phyloP scores from a whole-genome alignment of 64 coral and sea anemone species.

The Trachythela sp. region DNA sequence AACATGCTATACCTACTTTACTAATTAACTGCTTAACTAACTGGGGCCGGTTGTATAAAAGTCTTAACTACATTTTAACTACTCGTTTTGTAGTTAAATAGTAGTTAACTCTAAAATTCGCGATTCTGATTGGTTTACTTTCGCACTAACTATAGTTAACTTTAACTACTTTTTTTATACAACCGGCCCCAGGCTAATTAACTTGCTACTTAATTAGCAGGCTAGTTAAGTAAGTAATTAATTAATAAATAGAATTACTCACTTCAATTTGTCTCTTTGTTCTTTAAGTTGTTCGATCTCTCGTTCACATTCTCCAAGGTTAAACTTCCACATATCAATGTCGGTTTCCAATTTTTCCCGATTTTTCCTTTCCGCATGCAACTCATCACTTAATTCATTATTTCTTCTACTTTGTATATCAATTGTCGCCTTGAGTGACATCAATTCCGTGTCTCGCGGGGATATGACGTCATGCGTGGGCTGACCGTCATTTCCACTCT shows the following conservation, averaged over 20 bases:
- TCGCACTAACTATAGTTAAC: too few species aligned
- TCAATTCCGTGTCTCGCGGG: neutral
- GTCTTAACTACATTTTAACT: too few species aligned
- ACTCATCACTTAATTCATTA: neutral
- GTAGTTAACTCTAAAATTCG: too few species aligned
- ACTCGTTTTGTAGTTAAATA: too few species aligned
- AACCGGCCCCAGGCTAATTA: too few species aligned
- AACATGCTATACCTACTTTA: too few species aligned
- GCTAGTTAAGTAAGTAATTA: too few species aligned
- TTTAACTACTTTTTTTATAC: too few species aligned
- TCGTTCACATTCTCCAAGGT: neutral
- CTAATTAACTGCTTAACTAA: too few species aligned
- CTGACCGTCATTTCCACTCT: neutral
- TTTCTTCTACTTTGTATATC: neutral
- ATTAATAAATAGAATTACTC: neutral
- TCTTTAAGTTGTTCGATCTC: neutral
- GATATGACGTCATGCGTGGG: neutral
- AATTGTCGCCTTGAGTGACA: neutral
- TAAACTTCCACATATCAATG: neutral
- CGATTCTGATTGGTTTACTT: too few species aligned
- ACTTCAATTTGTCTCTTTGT: neutral
- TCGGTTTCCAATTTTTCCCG: neutral
- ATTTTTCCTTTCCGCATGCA: neutral
- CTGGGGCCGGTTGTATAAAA: too few species aligned
- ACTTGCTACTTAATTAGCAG: too few species aligned